Evolutionary conservation across 2,888 invertebrate species (phyloP).

Genomic region (Uloborus plumipes): DNA sequence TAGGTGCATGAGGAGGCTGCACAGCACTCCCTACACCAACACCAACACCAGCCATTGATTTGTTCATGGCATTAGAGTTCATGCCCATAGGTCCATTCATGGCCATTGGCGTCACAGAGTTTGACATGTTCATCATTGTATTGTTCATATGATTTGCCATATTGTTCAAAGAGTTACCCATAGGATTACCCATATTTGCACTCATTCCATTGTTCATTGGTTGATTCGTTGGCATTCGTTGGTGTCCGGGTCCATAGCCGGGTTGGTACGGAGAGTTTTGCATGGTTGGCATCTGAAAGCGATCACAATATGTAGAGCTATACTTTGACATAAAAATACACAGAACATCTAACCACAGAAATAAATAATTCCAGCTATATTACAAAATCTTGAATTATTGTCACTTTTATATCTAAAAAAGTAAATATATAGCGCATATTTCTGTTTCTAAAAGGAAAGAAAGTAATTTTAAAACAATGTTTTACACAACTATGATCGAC

Average conservation of each 20-base stretch:
- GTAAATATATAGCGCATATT: too few species aligned
- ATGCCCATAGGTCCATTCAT: slow-evolving; percentile 66
- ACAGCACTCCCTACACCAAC: slow-evolving; percentile 53
- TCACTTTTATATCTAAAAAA: too few species aligned
- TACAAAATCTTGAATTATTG: too few species aligned
- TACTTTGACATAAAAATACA: too few species aligned
- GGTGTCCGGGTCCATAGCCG: slow-evolving; percentile 70
- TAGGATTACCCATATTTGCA: slow-evolving; percentile 54
- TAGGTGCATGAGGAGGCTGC: slow-evolving; percentile 46
- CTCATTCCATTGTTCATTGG: slow-evolving; percentile 60
- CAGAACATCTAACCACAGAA: too few species aligned
- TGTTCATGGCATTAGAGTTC: slow-evolving; percentile 55
- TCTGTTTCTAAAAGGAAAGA: too few species aligned
- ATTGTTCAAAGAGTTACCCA: slow-evolving; percentile 46
- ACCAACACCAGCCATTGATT: slow-evolving; percentile 47
- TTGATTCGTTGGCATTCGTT: slow-evolving; percentile 67
- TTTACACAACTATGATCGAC: too few species aligned
- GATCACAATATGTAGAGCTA: too few species aligned
- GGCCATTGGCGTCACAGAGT: slow-evolving; percentile 62
- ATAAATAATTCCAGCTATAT: too few species aligned
- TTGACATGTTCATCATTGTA: slow-evolving; percentile 64
- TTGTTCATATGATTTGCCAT: slow-evolving; percentile 62
- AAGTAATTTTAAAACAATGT: too few species aligned
- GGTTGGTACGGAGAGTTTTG: slow-evolving; percentile 77
- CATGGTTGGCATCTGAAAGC: slow-evolving; percentile 78